phyloP scores from a whole-genome alignment of 2,797 vertebrate genomes.

The Leptodactylus fallax region DNA sequence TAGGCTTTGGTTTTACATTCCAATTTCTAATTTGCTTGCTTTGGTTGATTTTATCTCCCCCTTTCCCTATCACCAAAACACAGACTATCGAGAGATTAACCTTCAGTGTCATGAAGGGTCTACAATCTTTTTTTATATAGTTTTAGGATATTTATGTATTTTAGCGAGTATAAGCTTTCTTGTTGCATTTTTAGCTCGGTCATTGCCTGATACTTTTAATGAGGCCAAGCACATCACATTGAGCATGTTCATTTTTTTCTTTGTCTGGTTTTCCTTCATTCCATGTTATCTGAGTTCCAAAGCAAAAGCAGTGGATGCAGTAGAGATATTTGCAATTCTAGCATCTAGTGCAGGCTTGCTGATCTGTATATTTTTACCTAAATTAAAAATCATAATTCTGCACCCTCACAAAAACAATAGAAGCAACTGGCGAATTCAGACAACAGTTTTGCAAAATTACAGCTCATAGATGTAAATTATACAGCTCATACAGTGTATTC shows the following conservation, averaged over 20 bases:
- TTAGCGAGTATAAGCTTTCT: background rate
- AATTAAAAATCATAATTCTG: conserved; percentile 1
- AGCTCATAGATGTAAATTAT: no score
- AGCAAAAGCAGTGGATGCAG: background rate
- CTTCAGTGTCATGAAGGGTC: background rate
- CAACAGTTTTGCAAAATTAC: background rate
- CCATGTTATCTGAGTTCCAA: background rate
- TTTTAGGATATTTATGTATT: background rate
- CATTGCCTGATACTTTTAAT: conserved; percentile 34
- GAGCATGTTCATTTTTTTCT: conserved; percentile 32
- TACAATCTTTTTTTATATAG: background rate
- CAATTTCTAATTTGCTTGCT: background rate
- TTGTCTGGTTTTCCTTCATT: conserved; percentile 21
- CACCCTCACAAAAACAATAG: background rate
- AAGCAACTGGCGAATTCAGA: background rate
- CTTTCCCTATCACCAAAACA: background rate
- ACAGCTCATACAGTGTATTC: no score
- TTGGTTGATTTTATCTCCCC: background rate
- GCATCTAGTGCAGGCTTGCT: background rate
- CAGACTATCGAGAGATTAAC: background rate
- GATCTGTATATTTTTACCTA: conserved; percentile 1
- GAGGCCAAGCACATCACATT: conserved; percentile 31
- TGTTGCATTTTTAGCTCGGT: conserved; percentile 12
- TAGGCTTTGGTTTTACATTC: background rate
- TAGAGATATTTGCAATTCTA: conserved; percentile 31